Conservation (phyloP, 1,140 invertebrate species). For the Trachelipus rathkii region DNA sequence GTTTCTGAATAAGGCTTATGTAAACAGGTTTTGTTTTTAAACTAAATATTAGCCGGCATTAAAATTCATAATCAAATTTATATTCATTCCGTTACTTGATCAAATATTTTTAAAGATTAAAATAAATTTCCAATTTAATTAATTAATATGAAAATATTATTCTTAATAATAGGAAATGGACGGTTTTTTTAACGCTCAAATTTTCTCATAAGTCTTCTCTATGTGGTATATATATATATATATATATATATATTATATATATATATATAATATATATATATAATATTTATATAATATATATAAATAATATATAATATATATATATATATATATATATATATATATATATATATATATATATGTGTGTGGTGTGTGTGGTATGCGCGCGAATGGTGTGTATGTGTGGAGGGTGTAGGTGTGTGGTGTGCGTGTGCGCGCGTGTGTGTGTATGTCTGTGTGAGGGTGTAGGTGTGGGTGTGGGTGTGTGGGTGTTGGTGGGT, state of each 20-base stretch:
- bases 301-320: background rate
- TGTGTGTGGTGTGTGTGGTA: too few species aligned
- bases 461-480: too few species aligned
- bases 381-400: too few species aligned
- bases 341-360: background rate
- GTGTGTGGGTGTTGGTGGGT: too few species aligned
- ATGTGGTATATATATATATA: too few species aligned
- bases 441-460: too few species aligned
- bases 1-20: background rate
- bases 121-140: constrained; percentile 10
- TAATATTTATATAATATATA: too few species aligned
- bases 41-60: constrained; percentile 7
- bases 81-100: constrained; percentile 3
- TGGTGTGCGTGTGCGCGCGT: too few species aligned
- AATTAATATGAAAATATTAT: constrained; percentile 1
- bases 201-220: too few species aligned
- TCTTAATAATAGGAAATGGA: background rate
- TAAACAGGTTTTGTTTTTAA: constrained; percentile 8
- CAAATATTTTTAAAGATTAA: constrained; percentile 14
- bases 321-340: background rate
- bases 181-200: background rate
- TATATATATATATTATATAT: too few species aligned
- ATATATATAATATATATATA: too few species aligned
- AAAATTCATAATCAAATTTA: constrained; percentile 10
- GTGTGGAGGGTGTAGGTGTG: too few species aligned